Evolutionary conservation across 2,113 vertebrate species (phyloP).

Genomic region (Varanus salvator): DNA sequence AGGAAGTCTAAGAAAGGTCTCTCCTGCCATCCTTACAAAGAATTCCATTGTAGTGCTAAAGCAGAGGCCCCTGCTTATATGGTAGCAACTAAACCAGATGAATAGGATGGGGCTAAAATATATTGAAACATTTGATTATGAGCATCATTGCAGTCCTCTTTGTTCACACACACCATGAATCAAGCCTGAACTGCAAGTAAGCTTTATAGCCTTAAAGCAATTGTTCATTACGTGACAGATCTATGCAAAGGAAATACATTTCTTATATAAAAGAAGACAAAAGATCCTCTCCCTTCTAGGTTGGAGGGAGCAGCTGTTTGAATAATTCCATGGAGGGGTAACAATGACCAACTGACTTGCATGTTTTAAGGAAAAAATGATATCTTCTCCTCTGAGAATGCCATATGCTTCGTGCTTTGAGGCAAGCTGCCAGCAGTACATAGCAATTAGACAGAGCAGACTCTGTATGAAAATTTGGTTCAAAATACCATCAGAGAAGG

Average conservation of each 20-base stretch:
- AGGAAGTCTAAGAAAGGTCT: neutral
- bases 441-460: constrained; percentile 66
- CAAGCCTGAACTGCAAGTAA: constrained; percentile 52
- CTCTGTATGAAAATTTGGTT: constrained; percentile 63
- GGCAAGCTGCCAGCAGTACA: constrained; percentile 54
- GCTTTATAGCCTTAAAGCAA: constrained; percentile 50
- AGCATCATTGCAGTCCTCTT: neutral
- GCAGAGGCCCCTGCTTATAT: neutral
- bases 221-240: constrained; percentile 60
- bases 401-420: constrained; percentile 75
- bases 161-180: constrained; percentile 31
- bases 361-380: constrained; percentile 69
- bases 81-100: neutral
- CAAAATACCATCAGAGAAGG: constrained; percentile 68
- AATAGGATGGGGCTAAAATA: neutral
- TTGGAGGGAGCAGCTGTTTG: constrained; percentile 77
- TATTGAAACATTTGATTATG: too few species aligned
- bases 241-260: constrained; percentile 50
- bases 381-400: constrained; percentile 75
- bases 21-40: too few species aligned
- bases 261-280: constrained; percentile 64
- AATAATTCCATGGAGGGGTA: constrained; percentile 70
- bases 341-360: constrained; percentile 75
- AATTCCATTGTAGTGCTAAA: neutral
- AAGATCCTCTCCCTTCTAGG: constrained; percentile 70